Base-by-base conservation (phyloP, 1,140 invertebrate genomes). In the Caenorhabditis briggsae region DNA sequence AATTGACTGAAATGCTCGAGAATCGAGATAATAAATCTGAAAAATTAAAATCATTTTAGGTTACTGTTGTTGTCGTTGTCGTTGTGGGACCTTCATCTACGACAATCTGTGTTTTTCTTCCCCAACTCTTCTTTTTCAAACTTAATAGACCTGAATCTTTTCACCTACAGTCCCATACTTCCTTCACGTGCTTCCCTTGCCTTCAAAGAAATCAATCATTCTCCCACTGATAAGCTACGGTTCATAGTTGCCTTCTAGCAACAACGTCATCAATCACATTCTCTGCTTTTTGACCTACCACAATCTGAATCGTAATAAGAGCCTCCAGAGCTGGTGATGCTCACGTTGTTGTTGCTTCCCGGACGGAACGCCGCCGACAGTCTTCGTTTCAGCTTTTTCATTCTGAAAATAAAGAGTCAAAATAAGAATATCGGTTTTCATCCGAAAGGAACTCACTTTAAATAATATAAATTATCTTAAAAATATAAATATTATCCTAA, bases 331-430 rank as follows among this genome's bases (percentile, higher is more conserved):
- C 50, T 87, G 20, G 78, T 84, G 25, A 83, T 65, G 65, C 74
- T 78, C 86, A 87, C 59, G 46, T 70, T 61, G 16, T 85, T 82
- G 56, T 64, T 85, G 14, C 74, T 83, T 65, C 83, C 82, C 7
- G 56, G 86, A 41, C 86, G 86, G 43, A 88, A 88, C 16, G 88
- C 88, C 16, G 88, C 88, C 23, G 88, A 89, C 53, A 88, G 61
- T 58, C 88, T 82, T 33, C 88, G 87, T 59, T 88, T 88, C 33
- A 88, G 83, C 74, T 88, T 87, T 53, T 88, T 88, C 88, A 88
- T 88, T 78, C 41, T 78, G 20, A 14, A 43, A 55, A 56, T 56
- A 7, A 46, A 46, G 55, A 55, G 33, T 33, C 33, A 18, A 48
- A 48, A 74, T 9, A 48, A 46, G 6, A 55, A 64, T 59, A 65